Conservation (phyloP, 2,113 vertebrate species). For the Cercopithecus mona region DNA sequence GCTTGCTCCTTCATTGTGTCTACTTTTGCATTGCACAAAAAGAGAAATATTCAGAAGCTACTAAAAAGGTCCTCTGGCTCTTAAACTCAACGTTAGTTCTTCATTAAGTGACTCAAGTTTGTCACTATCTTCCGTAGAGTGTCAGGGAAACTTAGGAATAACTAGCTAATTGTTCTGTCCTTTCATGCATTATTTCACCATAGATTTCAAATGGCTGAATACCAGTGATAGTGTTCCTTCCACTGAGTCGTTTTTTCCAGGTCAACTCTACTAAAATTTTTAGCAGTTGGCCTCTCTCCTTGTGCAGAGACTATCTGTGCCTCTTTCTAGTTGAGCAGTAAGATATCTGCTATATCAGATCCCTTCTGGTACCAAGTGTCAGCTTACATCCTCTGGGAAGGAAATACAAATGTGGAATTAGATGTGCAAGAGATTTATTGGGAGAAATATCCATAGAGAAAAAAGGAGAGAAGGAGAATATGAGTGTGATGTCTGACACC, state of each 20-base stretch:
- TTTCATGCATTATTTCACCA: background rate
- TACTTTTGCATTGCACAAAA: background rate
- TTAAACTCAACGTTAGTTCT: background rate
- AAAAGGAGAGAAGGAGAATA: background rate
- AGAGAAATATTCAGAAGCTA: background rate
- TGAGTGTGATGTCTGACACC: background rate
- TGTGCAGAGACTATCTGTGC: background rate
- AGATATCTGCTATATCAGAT: background rate
- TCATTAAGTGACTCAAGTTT: background rate
- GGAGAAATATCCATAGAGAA: background rate
- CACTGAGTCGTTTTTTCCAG: background rate
- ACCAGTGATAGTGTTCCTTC: background rate
- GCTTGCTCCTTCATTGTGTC: background rate
- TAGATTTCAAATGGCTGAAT: background rate
- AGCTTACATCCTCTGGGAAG: background rate
- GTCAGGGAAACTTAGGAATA: background rate
- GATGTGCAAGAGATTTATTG: background rate
- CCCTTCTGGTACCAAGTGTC: background rate
- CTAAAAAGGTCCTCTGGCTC: background rate
- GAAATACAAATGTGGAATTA: background rate
- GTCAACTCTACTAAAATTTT: background rate
- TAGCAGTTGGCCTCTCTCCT: background rate
- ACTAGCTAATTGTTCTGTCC: background rate
- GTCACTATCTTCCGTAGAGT: background rate
- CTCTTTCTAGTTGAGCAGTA: background rate